Evolutionary conservation across 37 sponge, comb jelly and placozoan genomes (phyloP), one percentile per base, ranked within the genome.

Genomic region (Halichondria panicea): DNA sequence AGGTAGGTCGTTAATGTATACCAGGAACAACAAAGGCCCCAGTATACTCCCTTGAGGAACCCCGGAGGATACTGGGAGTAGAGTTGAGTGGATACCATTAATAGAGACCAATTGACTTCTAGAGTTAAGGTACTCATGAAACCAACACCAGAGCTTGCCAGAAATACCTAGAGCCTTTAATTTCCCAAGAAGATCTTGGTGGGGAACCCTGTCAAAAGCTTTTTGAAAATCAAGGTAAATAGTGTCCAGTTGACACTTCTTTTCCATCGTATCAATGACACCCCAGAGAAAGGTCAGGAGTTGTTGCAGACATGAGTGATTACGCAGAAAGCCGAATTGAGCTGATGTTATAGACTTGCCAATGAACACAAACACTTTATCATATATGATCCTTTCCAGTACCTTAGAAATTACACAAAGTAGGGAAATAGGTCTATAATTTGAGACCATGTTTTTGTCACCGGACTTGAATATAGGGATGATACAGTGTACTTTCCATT

Each of bases 341-440:
- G 4, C 3, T 11, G 33, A 21, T 32, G 81, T 71, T 19, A 60
- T 21, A 4, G 22, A 18, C 15, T 48, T 48, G 52, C 13, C 4
- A 27, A 80, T n/a, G 36, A 70, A 70, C 1, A 70, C 53, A 31
- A 4, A 56, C 0, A 80, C 4, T 1, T 60, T 32, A 28, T 68
- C 1, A 68, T 68, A 80, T 8, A 78, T 41, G 3, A 78, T 22
- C 32, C 31, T 13, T 44, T 76, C 77, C 1, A 78, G 68, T 19
- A 78, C 52, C 42, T 58, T 80, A 36, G 81, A 80, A 2, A 70
- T 40, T 12, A 40, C 7, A 57, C 81, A 70, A 11, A 80, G 38
- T 57, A 80, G 44, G 1, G 81, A 70, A 15, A 71, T 71, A 18
- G 82, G 82, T 12, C 82, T 61, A 55, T 81, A 81, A 50, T 80